These are phyloP conservation scores for Onychomys arenicola DNA, from an alignment of 2,797 vertebrate species.

Conservation along the genomic window DNA sequence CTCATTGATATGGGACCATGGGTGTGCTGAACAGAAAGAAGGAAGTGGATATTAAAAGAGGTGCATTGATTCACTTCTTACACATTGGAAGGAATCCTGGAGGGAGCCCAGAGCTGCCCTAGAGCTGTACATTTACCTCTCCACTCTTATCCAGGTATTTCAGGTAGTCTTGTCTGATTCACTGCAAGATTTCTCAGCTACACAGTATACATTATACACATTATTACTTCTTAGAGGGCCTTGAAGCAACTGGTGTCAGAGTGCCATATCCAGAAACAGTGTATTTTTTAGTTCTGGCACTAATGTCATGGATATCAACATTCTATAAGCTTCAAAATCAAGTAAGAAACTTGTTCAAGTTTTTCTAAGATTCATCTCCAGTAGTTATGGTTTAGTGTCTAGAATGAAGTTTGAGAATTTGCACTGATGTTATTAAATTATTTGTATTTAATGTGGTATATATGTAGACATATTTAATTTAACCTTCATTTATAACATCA, in stretches of 20 bases:
- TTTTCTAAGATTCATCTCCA: not conserved
- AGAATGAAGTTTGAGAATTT: not conserved
- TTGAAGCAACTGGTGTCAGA: not conserved
- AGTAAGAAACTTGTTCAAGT: not conserved
- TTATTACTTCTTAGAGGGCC: not conserved
- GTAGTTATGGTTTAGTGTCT: not conserved
- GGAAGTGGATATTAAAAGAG: not conserved
- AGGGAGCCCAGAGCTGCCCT: not conserved
- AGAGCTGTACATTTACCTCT: not conserved
- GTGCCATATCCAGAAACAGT: not conserved
- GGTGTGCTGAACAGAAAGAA: not conserved
- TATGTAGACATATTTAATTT: not conserved
- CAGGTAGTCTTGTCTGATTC: not conserved
- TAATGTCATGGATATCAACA: not conserved
- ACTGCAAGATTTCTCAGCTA: not conserved
- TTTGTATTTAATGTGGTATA: conserved; percentile 49
- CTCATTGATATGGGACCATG: not conserved
- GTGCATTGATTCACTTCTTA: not conserved
- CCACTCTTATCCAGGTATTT: not conserved
- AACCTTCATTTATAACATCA: conserved; percentile 27
- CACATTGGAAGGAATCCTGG: not conserved
- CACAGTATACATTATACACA: not conserved
- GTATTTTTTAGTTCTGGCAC: not conserved
- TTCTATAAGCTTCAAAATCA: not conserved
- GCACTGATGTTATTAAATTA: not conserved